phyloP scores from a whole-genome alignment of 2,113 vertebrate genomes.

The Toxotes chatareus region DNA sequence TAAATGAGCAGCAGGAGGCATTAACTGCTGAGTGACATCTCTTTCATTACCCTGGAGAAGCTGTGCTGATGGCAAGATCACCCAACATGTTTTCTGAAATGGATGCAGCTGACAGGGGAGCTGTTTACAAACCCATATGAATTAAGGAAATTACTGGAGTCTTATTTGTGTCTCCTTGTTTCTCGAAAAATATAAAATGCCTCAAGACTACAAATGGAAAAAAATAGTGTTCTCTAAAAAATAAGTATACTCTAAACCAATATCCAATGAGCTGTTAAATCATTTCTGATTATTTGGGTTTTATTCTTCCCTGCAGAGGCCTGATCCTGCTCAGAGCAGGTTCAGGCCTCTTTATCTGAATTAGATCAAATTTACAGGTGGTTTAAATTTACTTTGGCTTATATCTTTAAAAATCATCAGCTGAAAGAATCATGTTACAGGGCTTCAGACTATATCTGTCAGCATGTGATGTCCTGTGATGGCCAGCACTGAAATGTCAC shows the following conservation, averaged over 20 bases:
- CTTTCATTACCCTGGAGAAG: slow-evolving; percentile 50
- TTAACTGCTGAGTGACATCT: slow-evolving; percentile 57
- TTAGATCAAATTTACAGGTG: too few species aligned
- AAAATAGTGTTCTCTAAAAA: background rate
- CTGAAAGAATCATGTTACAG: background rate
- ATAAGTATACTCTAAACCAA: background rate
- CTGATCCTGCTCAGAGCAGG: too few species aligned
- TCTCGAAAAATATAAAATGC: background rate
- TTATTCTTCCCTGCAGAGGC: background rate
- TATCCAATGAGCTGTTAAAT: background rate
- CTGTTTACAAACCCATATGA: background rate
- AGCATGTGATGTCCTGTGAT: background rate
- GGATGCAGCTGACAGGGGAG: slow-evolving; percentile 37
- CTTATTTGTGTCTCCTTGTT: background rate
- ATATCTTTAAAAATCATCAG: background rate
- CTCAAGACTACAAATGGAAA: background rate
- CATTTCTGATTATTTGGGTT: background rate
- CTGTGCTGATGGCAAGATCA: slow-evolving; percentile 44
- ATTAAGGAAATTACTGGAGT: background rate
- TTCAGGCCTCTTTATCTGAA: too few species aligned
- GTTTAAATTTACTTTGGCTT: background rate
- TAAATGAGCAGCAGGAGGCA: slow-evolving; percentile 58
- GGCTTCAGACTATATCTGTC: background rate
- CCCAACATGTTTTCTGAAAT: slow-evolving; percentile 46
- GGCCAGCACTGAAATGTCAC: slow-evolving; percentile 13